Evolutionary conservation across 2,888 invertebrate species (phyloP).

Genomic region (Lepidochrysops patricia): DNA sequence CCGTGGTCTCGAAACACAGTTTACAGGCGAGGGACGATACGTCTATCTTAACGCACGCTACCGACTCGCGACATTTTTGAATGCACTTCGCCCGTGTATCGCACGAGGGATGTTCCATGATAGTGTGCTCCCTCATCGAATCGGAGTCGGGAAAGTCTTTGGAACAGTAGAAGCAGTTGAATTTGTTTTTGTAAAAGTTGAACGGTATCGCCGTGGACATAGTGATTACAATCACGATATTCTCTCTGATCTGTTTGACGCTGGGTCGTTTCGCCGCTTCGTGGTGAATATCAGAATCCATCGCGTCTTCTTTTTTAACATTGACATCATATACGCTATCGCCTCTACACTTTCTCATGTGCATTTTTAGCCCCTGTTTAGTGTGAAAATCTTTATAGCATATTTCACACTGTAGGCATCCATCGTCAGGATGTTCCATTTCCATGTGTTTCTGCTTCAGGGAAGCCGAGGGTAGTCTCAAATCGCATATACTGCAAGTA

Average conservation of each 20-base stretch:
- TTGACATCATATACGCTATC: conserved; percentile 42
- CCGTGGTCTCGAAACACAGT: conserved; percentile 52
- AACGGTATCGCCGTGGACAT: conserved; percentile 68
- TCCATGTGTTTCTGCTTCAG: conserved; percentile 59
- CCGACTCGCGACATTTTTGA: conserved; percentile 58
- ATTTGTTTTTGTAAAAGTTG: conserved; percentile 64
- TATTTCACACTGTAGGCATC: conserved; percentile 51
- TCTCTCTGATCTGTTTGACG: conserved; percentile 59
- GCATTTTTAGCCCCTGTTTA: conserved; percentile 59
- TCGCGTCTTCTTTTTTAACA: conserved; percentile 49
- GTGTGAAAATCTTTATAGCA: conserved; percentile 61
- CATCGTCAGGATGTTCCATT: conserved; percentile 59
- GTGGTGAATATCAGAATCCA: conserved; percentile 48
- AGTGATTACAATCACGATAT: conserved; percentile 56
- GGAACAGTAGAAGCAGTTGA: conserved; percentile 64
- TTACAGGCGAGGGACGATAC: conserved; percentile 56
- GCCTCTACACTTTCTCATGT: conserved; percentile 52
- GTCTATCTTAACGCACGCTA: conserved; percentile 63
- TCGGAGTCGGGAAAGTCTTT: conserved; percentile 63
- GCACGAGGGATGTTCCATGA: conserved; percentile 53
- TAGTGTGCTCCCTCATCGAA: conserved; percentile 53
- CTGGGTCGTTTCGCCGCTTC: conserved; percentile 50
- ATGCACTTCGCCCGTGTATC: conserved; percentile 60
- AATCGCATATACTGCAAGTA: conserved; percentile 50
- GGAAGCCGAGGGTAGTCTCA: conserved; percentile 54